Conservation (phyloP, 2,888 invertebrate genomes). For the Nemoura dubitans region DNA sequence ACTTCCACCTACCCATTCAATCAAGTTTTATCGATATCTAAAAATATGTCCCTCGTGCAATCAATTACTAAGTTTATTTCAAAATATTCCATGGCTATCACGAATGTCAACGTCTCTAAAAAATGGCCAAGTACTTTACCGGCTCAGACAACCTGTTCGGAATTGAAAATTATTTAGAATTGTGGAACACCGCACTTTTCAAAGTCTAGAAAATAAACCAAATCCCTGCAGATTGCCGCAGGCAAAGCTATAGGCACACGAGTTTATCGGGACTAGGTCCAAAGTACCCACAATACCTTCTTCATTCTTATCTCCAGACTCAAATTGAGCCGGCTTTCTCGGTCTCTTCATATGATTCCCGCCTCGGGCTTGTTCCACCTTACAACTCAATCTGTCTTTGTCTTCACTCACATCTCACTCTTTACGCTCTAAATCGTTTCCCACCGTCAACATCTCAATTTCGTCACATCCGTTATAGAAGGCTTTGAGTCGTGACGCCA, state of each 20-base stretch:
- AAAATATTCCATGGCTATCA: not conserved
- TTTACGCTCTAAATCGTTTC: slow-evolving; percentile 34
- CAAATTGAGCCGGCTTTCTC: slow-evolving; percentile 1
- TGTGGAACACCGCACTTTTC: not conserved
- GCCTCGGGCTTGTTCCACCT: slow-evolving; percentile 26
- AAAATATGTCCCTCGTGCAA: not conserved
- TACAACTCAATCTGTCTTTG: slow-evolving; percentile 39
- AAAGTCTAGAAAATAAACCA: slow-evolving; percentile 13
- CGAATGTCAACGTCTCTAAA: not conserved
- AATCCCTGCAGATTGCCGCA: slow-evolving; percentile 24
- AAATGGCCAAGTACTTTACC: not conserved
- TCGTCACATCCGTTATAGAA: slow-evolving; percentile 37
- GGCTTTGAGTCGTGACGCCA: not conserved
- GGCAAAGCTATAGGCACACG: not conserved
- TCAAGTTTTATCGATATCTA: slow-evolving; percentile 20
- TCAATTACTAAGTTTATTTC: not conserved
- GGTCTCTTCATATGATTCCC: slow-evolving; percentile 4
- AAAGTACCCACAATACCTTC: not conserved
- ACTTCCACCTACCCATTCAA: not conserved
- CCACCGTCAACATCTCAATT: slow-evolving; percentile 41
- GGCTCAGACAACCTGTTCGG: not conserved
- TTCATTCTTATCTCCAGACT: slow-evolving; percentile 28
- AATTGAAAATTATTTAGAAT: slow-evolving; percentile 12
- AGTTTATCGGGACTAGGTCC: slow-evolving; percentile 16
- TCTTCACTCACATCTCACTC: slow-evolving; percentile 30